Evolutionary conservation across 2,113 vertebrate genomes (phyloP).

Genomic region (Mixornis gularis): DNA sequence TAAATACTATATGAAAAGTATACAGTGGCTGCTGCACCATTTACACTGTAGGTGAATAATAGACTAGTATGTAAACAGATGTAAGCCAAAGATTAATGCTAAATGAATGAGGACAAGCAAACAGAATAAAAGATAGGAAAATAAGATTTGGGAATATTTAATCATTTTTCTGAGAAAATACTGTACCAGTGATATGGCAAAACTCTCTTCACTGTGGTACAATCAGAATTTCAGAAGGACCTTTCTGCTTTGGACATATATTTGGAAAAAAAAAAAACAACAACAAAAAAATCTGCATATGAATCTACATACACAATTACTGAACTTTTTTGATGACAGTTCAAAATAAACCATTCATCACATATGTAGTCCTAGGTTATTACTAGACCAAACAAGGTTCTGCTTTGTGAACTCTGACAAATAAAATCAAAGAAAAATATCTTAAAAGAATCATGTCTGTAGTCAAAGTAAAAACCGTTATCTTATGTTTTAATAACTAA

Average conservation of each 20-base stretch:
- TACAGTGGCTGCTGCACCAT: slow-evolving; percentile 23
- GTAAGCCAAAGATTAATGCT: slow-evolving; percentile 12
- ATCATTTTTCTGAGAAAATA: slow-evolving; percentile 13
- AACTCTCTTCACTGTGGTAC: neutral
- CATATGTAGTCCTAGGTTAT: neutral
- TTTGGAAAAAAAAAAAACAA: neutral
- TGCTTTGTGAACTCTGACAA: neutral
- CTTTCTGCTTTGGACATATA: neutral
- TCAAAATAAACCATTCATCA: neutral
- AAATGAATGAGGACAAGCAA: slow-evolving; percentile 37
- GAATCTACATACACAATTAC: neutral
- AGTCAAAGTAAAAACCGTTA: neutral
- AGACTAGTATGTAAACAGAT: slow-evolving; percentile 58
- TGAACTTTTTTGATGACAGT: neutral
- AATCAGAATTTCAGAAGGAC: neutral
- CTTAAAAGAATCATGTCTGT: neutral
- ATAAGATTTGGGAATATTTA: neutral
- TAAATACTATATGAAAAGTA: slow-evolving; percentile 34
- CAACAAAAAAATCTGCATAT: neutral
- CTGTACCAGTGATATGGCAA: neutral
- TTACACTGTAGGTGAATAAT: slow-evolving; percentile 59
- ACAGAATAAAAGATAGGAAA: slow-evolving; percentile 16
- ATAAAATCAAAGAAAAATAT: neutral
- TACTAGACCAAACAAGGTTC: neutral
- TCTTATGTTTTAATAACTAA: neutral